Evolutionary conservation across 1,140 invertebrate genomes (phyloP), one percentile per base, ranked within the genome.

Genomic region (Hormaphis cornu): DNA sequence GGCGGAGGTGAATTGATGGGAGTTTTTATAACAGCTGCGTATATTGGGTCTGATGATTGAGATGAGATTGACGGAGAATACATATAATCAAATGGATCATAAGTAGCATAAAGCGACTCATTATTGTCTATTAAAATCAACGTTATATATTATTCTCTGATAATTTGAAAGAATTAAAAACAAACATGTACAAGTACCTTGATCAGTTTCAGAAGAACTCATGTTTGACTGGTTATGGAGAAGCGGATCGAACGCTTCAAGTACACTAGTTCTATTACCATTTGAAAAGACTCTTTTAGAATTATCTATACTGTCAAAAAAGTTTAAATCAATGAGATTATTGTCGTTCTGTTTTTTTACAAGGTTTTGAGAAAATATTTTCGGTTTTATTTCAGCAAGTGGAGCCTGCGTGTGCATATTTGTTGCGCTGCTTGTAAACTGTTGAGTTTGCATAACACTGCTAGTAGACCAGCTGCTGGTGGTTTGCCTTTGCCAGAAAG

Each of bases 31-130:
- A 81, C 44, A 80, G 87, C 84, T 20, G 85, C 87, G 77, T 91
- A 91, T 53, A 89, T 82, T 5, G 88, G 87, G 78, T 89, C 86
- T 22, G 87, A 88, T 73, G 84, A 87, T 71, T 86, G 83, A 72
- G 86, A 85, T 74, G 85, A 59, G 20, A 72, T 71, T 33, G 74
- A 73, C 12, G 75, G 74, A 33, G 79, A 78, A 74, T 91, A 90
- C 76, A 91, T 83, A 73, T 90, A 92, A 77, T 93, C 90, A 72
- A 91, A 85, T 4, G 89, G 90, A 79, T 93, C 89, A 76, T 90
- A 91, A 70, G 89, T 87, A 73, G 91, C 87, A 74, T 93, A 92
- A 61, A 91, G 86, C 2, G 61, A 50, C 16, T 48, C 61, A 70
- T 52, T 71, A 33, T 35, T 66, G 35, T 66, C 61, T 50, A 33